phyloP scores from a whole-genome alignment of 2,797 vertebrate species.

The Vespertilio murinus region DNA sequence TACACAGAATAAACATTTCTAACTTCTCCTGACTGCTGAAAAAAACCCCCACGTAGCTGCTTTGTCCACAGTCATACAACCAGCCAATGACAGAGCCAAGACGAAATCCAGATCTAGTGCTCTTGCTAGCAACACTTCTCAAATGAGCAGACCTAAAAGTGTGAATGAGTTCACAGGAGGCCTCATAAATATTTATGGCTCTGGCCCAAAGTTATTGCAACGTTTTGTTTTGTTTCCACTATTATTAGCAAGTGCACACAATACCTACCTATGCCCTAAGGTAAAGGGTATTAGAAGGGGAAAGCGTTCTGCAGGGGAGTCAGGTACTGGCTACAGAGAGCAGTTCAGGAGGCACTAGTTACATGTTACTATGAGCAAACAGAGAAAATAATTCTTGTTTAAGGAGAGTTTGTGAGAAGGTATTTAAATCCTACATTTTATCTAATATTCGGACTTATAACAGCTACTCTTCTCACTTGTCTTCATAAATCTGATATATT shows the following conservation, averaged over 20 bases:
- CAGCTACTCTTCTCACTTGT: conserved; percentile 10
- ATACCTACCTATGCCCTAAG: neutral
- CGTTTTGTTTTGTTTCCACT: conserved; percentile 21
- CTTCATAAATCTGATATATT: conserved; percentile 65
- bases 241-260: neutral
- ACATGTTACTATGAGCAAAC: neutral
- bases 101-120: neutral
- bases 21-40: neutral
- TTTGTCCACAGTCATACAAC: neutral
- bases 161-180: neutral
- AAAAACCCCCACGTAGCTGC: neutral
- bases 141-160: neutral
- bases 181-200: neutral
- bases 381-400: conserved; percentile 44
- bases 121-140: neutral
- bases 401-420: neutral
- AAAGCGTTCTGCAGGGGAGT: neutral
- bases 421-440: neutral
- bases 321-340: neutral
- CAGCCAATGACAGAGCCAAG: neutral
- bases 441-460: conserved; percentile 9
- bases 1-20: neutral
- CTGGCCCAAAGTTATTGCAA: neutral
- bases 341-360: neutral
- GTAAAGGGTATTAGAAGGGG: neutral